phyloP scores from a whole-genome alignment of 2,888 invertebrate species.

The Melinopterus prodromus region DNA sequence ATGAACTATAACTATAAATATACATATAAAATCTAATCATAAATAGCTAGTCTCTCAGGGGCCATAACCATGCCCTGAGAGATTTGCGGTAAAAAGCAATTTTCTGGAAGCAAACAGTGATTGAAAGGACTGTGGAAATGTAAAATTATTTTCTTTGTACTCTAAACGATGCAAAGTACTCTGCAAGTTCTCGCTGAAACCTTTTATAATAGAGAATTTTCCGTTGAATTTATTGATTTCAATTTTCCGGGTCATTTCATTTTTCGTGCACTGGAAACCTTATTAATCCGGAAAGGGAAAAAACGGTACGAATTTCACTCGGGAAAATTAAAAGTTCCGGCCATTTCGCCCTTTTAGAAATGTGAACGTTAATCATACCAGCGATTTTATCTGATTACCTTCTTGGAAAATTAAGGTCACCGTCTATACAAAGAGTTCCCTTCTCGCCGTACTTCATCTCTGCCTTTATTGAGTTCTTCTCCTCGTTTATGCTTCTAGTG shows the following conservation, averaged over 20 bases:
- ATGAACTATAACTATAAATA: too few species aligned
- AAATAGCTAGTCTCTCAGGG: too few species aligned
- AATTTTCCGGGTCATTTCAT: background rate
- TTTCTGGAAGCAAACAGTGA: background rate
- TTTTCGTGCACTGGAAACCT: background rate
- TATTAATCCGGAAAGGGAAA: background rate
- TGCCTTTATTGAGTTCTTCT: background rate
- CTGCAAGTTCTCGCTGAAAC: background rate
- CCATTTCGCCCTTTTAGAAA: background rate
- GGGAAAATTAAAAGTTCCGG: background rate
- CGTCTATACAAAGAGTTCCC: background rate
- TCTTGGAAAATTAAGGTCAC: background rate
- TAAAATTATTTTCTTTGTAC: background rate
- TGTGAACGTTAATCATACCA: background rate
- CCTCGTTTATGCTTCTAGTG: background rate
- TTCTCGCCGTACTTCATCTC: background rate
- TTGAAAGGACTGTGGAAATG: background rate
- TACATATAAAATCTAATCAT: too few species aligned
- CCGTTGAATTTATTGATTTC: background rate
- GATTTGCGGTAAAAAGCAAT: too few species aligned
- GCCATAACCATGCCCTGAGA: too few species aligned
- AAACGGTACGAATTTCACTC: background rate
- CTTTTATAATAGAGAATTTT: background rate
- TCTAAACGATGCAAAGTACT: background rate
- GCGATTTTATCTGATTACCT: slow-evolving; percentile 4